Conservation (phyloP, 2,797 vertebrate genomes). For the Gobio occitaniae region DNA sequence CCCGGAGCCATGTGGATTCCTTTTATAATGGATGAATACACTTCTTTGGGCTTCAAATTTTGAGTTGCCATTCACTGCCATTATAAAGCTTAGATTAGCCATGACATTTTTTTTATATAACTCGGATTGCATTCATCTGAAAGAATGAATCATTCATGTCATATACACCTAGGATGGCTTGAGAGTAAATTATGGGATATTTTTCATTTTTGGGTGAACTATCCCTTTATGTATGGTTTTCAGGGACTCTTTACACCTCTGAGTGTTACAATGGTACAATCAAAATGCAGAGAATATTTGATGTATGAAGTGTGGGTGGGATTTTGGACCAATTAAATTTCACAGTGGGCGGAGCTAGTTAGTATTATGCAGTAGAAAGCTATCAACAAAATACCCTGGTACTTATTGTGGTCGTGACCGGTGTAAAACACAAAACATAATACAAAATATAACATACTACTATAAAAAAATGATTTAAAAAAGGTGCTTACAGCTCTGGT, state of each 20-base stretch:
- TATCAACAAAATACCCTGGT: background rate
- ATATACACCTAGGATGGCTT: no score
- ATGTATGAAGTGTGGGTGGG: background rate
- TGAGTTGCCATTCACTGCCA: no score
- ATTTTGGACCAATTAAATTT: background rate
- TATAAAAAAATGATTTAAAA: background rate
- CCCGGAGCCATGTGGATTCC: no score
- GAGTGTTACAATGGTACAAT: background rate
- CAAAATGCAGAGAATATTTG: background rate
- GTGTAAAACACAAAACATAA: background rate
- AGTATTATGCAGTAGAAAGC: background rate
- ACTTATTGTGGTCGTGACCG: background rate
- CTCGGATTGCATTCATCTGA: no score
- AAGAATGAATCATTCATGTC: no score
- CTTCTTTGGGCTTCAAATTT: no score
- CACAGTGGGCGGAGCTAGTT: background rate
- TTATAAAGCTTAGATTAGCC: no score
- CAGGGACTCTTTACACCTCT: background rate
- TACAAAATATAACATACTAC: background rate
- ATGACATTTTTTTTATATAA: no score
- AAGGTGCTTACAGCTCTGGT: conserved; percentile 75
- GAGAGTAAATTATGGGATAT: no score
- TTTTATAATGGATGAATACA: no score
- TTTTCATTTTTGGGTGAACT: no score
- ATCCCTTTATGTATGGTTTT: background rate